Evolutionary conservation across 2,888 invertebrate species (phyloP), one percentile per base, ranked within the genome.

Genomic region (Athrips mouffetella): DNA sequence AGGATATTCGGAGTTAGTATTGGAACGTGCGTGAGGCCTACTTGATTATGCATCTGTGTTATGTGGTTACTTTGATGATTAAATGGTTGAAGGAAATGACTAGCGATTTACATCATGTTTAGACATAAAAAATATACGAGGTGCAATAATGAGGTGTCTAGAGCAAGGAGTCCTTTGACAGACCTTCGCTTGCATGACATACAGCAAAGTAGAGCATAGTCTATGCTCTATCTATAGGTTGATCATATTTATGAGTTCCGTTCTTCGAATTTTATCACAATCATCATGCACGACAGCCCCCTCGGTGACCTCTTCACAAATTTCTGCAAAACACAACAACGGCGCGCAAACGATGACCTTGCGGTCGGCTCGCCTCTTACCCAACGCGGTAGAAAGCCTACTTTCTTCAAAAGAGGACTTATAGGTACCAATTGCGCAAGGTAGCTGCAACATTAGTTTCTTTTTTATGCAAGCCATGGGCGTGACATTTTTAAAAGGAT

Each of bases 351-450:
- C 67, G 72, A 61, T 56, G 59, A 51, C 65, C 76, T 76, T 75
- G 73, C 49, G 2, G 3, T n/a, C n/a, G 33, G 13, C 47, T 46
- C 59, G 55, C 65, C 58, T 33, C 57, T 72, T 69, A 55, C 56
- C 62, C 57, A 71, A 70, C 54, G 55, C 47, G 48, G 57, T 76
- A 75, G 80, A 79, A 83, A 84, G 80, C 65, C 52, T 53, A 69
- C 76, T 80, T 81, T 82, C 78, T 71, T 80, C 56, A 59, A 51
- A 48, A 44, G 54, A 63, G 62, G 61, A 65, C 62, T 57, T 58
- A n/a, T n/a, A n/a, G n/a, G n/a, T 53, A 54, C 33, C 25, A 48
- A 52, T 62, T 57, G 46, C 48, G 48, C 47, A 62, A 58, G 45
- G 45, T 48, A 51, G 33, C n/a, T n/a, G n/a, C n/a, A n/a, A n/a